Evolutionary conservation across 2,888 invertebrate genomes (phyloP).

Genomic region (Patella depressa): DNA sequence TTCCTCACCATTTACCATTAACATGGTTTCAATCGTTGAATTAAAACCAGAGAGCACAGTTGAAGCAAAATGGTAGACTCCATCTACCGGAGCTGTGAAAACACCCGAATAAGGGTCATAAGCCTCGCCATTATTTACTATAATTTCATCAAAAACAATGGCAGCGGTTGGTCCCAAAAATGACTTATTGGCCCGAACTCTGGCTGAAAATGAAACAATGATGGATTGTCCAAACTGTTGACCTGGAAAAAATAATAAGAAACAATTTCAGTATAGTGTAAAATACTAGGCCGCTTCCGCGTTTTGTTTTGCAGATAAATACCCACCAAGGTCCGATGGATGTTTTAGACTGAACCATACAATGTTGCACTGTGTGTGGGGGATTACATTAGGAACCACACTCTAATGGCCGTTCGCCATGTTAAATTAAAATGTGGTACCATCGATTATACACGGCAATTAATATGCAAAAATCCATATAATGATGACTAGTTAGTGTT

Average conservation of each 20-base stretch:
- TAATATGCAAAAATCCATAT: too few species aligned
- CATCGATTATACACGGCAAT: too few species aligned
- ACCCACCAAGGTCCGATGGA: too few species aligned
- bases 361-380: too few species aligned
- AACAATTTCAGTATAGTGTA: too few species aligned
- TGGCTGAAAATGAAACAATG: constrained; percentile 32
- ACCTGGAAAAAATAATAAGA: neutral
- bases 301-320: too few species aligned
- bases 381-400: too few species aligned
- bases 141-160: constrained; percentile 37
- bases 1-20: constrained; percentile 34
- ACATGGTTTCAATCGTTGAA: constrained; percentile 38
- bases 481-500: too few species aligned
- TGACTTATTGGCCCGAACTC: constrained; percentile 28
- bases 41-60: constrained; percentile 39
- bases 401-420: too few species aligned
- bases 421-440: too few species aligned
- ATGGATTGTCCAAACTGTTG: constrained; percentile 17
- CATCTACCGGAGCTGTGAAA: constrained; percentile 35
- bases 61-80: constrained; percentile 39
- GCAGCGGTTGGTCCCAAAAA: constrained; percentile 31
- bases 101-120: constrained; percentile 36
- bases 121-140: constrained; percentile 34
- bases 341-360: too few species aligned
- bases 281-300: too few species aligned